Evolutionary conservation across 2,888 invertebrate species (phyloP).

Genomic region (Rhorus exstirpatorius): DNA sequence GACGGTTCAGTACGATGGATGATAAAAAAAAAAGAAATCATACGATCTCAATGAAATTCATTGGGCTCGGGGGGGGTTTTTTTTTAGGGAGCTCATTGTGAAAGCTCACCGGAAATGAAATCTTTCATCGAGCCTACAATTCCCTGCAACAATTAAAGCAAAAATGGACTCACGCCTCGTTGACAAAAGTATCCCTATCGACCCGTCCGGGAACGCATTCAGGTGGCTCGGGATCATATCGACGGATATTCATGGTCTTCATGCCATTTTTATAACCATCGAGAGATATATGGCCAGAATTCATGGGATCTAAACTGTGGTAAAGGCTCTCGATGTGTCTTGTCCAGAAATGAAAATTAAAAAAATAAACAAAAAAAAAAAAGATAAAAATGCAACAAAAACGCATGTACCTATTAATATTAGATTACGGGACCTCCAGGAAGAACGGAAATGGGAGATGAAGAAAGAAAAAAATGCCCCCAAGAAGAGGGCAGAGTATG

Average conservation of each 20-base stretch:
- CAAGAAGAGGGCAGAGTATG: slow-evolving; percentile 15
- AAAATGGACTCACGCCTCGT: slow-evolving; percentile 77
- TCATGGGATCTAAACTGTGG: slow-evolving; percentile 77
- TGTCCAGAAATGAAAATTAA: background rate
- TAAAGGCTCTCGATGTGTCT: slow-evolving; percentile 81
- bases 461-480: slow-evolving; percentile 18
- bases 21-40: background rate
- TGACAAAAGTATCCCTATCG: slow-evolving; percentile 74
- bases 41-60: too few species aligned
- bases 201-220: slow-evolving; percentile 73
- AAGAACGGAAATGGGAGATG: slow-evolving; percentile 58
- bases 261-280: slow-evolving; percentile 78
- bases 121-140: background rate
- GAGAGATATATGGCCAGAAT: slow-evolving; percentile 74
- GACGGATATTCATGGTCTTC: slow-evolving; percentile 76
- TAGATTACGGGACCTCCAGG: slow-evolving; percentile 50
- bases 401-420: slow-evolving; percentile 54
- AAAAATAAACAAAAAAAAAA: slow-evolving; percentile 1
- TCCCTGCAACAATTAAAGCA: background rate
- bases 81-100: too few species aligned
- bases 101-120: background rate
- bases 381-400: slow-evolving; percentile 22
- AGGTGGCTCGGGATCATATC: slow-evolving; percentile 73
- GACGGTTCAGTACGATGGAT: background rate
- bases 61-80: too few species aligned